A percentile compares a stretch with the other conserved stretches of the same genome.
These are phyloP conservation scores for Chrysotoxum bicinctum DNA, from an alignment of 2,888 invertebrate genomes.

Conservation along the genomic window DNA sequence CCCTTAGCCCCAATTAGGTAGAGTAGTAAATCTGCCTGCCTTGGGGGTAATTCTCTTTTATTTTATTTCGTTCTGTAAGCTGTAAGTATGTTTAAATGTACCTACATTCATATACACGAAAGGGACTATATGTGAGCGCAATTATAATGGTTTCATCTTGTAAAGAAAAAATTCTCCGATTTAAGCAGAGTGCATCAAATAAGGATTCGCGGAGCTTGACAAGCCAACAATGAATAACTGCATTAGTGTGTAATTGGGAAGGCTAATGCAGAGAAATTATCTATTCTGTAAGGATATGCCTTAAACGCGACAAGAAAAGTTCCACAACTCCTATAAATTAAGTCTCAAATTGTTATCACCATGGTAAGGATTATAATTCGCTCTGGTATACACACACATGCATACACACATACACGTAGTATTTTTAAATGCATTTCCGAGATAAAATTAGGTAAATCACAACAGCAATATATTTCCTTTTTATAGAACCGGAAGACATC, in stretches of 20 bases:
- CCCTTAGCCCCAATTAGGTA: slow-evolving; percentile 52
- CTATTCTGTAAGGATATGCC: slow-evolving; percentile 56
- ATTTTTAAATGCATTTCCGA: slow-evolving; percentile 4
- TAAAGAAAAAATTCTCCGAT: slow-evolving; percentile 15
- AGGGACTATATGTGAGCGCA: slow-evolving; percentile 3
- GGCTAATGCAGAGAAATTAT: slow-evolving; percentile 72
- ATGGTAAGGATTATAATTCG: neutral
- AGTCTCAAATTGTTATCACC: slow-evolving; percentile 48
- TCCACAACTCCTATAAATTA: slow-evolving; percentile 73
- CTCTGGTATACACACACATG: neutral
- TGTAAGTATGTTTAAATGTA: slow-evolving; percentile 15
- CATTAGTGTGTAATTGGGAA: slow-evolving; percentile 74
- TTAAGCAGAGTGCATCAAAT: slow-evolving; percentile 21
- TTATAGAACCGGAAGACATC: neutral
- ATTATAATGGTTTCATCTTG: slow-evolving; percentile 9
- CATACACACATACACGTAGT: neutral
- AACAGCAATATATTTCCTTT: slow-evolving; percentile 23
- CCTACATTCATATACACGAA: neutral
- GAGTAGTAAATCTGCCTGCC: slow-evolving; percentile 52
- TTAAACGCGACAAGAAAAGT: slow-evolving; percentile 53
- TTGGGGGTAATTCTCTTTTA: slow-evolving; percentile 43
- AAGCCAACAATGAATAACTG: slow-evolving; percentile 68
- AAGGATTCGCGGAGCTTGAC: slow-evolving; percentile 22
- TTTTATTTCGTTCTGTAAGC: slow-evolving; percentile 21
- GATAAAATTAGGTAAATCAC: slow-evolving; percentile 22